These are phyloP conservation scores for Eupithecia subumbrata DNA, from an alignment of 2,888 invertebrate species.

Conservation along the genomic window DNA sequence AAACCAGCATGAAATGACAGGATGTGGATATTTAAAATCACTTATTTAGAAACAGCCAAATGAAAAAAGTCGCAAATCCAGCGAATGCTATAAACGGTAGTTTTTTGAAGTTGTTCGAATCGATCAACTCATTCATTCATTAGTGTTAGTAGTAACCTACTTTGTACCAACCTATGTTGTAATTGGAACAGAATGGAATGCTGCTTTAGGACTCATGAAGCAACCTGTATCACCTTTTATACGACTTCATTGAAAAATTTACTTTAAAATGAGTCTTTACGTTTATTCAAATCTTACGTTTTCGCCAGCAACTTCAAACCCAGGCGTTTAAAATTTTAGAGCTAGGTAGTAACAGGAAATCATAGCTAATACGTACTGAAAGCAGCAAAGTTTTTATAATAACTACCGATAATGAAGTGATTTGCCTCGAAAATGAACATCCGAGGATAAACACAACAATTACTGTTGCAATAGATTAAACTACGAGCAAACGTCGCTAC, in stretches of 20 bases:
- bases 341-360: not conserved
- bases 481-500: not conserved
- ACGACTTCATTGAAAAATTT: not conserved
- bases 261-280: not conserved
- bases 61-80: constrained; percentile 31
- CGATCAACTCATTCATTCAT: constrained; percentile 37
- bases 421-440: not conserved
- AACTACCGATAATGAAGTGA: not conserved
- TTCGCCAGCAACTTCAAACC: not conserved
- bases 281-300: not conserved
- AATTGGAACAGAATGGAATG: constrained; percentile 26
- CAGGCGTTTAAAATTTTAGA: not conserved
- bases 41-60: constrained; percentile 35
- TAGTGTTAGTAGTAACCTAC: constrained; percentile 19
- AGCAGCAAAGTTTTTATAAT: not conserved
- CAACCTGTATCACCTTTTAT: constrained; percentile 14
- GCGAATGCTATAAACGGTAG: constrained; percentile 25
- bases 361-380: not conserved
- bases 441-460: not conserved
- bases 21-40: constrained; percentile 31
- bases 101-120: constrained; percentile 36
- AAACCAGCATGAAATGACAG: constrained; percentile 19
- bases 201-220: constrained; percentile 14
- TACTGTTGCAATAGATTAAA: not conserved
- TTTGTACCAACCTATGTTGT: not conserved